These are phyloP conservation scores for Nomia melanderi DNA, from an alignment of 1,140 invertebrate genomes.

Conservation along the genomic window DNA sequence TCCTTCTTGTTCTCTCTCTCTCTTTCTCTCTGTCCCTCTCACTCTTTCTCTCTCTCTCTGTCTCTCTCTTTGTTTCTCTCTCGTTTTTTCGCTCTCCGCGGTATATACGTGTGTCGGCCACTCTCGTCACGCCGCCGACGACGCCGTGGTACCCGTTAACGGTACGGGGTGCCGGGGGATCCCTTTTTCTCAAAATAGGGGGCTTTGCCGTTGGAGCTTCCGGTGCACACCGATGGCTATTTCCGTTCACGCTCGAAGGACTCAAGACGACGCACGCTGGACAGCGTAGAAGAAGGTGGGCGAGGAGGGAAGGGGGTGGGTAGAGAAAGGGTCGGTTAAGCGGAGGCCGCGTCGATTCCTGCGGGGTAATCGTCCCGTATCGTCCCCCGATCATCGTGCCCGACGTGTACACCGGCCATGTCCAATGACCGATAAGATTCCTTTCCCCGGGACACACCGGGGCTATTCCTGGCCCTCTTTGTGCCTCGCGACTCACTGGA, in stretches of 20 bases:
- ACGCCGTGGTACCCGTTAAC: background rate
- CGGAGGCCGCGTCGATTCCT: background rate
- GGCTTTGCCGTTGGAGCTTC: slow-evolving; percentile 42
- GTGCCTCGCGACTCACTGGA: background rate
- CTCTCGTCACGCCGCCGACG: slow-evolving; percentile 34
- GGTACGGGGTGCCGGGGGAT: background rate
- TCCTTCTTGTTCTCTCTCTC: background rate
- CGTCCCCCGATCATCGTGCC: slow-evolving; percentile 8
- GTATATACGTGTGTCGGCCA: slow-evolving; percentile 16
- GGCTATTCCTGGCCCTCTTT: slow-evolving; percentile 38
- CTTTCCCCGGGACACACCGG: background rate
- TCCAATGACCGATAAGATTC: slow-evolving; percentile 41
- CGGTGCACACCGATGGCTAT: slow-evolving; percentile 63
- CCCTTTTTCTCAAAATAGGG: slow-evolving; percentile 36
- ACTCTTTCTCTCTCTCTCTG: background rate
- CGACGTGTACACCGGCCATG: slow-evolving; percentile 19
- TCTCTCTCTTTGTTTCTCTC: too few relatives aligned
- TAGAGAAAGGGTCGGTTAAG: slow-evolving; percentile 19
- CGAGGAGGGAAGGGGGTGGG: too few relatives aligned
- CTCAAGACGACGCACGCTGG: slow-evolving; percentile 27
- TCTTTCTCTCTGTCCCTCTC: too few relatives aligned
- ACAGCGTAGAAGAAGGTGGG: too few relatives aligned
- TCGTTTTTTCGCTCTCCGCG: too few relatives aligned
- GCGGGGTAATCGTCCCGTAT: slow-evolving; percentile 35
- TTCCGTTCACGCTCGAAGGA: slow-evolving; percentile 59